phyloP scores from a whole-genome alignment of 2,888 invertebrate genomes.

The Cynaeus angustus region DNA sequence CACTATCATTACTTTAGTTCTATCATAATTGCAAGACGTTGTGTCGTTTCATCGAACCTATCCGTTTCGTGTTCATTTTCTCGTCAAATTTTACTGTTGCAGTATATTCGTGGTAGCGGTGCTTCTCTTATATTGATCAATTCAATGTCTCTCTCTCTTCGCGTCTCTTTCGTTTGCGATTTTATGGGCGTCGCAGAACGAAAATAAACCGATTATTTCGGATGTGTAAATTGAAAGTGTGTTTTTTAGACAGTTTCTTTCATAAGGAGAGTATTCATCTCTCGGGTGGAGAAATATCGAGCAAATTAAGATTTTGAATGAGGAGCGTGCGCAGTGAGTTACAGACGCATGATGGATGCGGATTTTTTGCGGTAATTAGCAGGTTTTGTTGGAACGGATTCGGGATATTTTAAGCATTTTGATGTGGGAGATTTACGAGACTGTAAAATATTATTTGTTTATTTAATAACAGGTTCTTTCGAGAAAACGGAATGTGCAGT shows the following conservation, averaged over 20 bases:
- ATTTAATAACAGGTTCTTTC: neutral
- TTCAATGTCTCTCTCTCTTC: constrained; percentile 34
- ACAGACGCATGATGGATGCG: too few relatives aligned
- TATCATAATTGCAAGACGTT: constrained; percentile 21
- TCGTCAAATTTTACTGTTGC: constrained; percentile 25
- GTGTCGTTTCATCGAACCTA: constrained; percentile 7
- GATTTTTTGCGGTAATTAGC: too few relatives aligned
- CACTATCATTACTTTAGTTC: constrained; percentile 9
- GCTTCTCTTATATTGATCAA: constrained; percentile 48
- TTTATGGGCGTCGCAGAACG: too few relatives aligned
- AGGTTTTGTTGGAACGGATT: too few relatives aligned
- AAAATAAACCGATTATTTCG: too few relatives aligned
- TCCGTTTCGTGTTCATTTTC: constrained; percentile 22
- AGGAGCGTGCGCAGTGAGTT: neutral
- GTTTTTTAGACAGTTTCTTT: too few relatives aligned
- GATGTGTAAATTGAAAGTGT: too few relatives aligned
- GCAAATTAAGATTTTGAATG: too few relatives aligned
- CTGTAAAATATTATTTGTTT: constrained; percentile 2
- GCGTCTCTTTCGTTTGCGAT: neutral
- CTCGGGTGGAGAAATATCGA: too few relatives aligned
- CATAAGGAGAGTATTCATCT: too few relatives aligned
- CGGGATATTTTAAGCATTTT: neutral
- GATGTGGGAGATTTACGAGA: neutral
- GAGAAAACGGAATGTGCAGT: too few relatives aligned
- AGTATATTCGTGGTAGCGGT: constrained; percentile 28